Evolutionary conservation across 30 jellyfish, hydroid and myxozoan species (phyloP).

Genomic region (Sanderia malayensis): DNA sequence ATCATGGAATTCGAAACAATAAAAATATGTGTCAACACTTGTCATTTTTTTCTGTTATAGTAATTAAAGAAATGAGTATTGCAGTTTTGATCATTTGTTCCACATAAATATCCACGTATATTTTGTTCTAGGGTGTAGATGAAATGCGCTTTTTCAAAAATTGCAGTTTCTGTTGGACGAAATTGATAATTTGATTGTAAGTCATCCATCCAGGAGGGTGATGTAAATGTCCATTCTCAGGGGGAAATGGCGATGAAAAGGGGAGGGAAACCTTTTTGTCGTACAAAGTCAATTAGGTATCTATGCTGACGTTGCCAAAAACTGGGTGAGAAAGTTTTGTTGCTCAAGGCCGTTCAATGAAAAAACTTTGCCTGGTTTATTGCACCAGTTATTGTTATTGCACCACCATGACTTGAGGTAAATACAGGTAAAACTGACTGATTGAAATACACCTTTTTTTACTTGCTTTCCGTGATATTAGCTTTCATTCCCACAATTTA

Average conservation of each 20-base stretch:
- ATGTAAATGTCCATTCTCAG: conserved; percentile 21
- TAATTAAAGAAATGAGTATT: conserved; percentile 4
- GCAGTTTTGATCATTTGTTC: conserved; percentile 25
- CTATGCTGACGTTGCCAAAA: conserved; percentile 47
- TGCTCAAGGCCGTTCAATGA: conserved; percentile 5
- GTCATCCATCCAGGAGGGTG: conserved; percentile 16
- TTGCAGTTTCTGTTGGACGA: not conserved
- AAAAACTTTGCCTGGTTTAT: not conserved
- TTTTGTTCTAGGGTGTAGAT: conserved; percentile 30
- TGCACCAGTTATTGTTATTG: conserved; percentile 55
- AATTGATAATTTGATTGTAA: not conserved
- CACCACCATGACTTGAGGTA: too few species aligned
- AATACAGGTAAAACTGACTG: too few species aligned
- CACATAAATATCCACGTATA: conserved; percentile 43
- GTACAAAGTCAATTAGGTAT: conserved; percentile 14
- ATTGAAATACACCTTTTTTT: too few species aligned
- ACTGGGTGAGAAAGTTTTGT: conserved; percentile 16
- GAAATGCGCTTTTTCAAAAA: not conserved
- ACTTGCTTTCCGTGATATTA: too few species aligned
- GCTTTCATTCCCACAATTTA: too few species aligned
- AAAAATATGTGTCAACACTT: conserved; percentile 15
- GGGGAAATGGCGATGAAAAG: conserved; percentile 26
- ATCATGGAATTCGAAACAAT: conserved; percentile 51
- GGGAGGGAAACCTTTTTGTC: conserved; percentile 24
- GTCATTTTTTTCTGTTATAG: not conserved